These are phyloP conservation scores for Oscheius sp. DNA, from an alignment of 2,888 invertebrate species.

Conservation along the genomic window DNA sequence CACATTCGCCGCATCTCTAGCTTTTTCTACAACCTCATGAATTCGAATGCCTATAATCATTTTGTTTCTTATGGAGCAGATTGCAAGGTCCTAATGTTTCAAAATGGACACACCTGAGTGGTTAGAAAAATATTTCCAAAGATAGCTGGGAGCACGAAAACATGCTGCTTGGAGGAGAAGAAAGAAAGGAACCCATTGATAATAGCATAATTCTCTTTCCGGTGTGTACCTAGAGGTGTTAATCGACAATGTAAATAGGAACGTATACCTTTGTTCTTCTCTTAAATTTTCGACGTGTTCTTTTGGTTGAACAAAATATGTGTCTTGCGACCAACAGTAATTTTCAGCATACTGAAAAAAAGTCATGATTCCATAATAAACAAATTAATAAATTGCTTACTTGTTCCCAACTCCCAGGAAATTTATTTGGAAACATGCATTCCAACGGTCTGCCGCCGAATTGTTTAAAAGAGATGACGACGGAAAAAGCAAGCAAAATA, in stretches of 20 bases:
- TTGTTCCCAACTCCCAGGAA: slow-evolving; percentile 69
- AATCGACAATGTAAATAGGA: not conserved
- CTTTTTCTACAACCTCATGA: slow-evolving; percentile 66
- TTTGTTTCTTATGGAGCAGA: not conserved
- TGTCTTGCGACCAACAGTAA: slow-evolving; percentile 68
- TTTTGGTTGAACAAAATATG: slow-evolving; percentile 64
- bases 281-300: slow-evolving; percentile 61
- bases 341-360: slow-evolving; percentile 67
- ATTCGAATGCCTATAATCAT: slow-evolving; percentile 58
- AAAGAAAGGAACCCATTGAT: slow-evolving; percentile 69
- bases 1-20: slow-evolving; percentile 58
- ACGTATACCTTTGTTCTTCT: slow-evolving; percentile 42
- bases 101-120: slow-evolving; percentile 55
- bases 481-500: slow-evolving; percentile 65
- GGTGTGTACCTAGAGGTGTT: slow-evolving; percentile 46
- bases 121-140: slow-evolving; percentile 66
- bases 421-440: slow-evolving; percentile 69
- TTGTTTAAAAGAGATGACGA: slow-evolving; percentile 65
- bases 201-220: slow-evolving; percentile 64
- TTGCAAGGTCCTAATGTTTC: not conserved
- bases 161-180: slow-evolving; percentile 67
- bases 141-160: slow-evolving; percentile 63
- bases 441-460: slow-evolving; percentile 64
- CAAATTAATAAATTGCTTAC: too few species aligned
- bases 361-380: not conserved